Percentiles rank a stretch among this genome's conserved stretches.
Evolutionary conservation across 1,140 invertebrate species (phyloP).

Genomic region (Radopholus similis): DNA sequence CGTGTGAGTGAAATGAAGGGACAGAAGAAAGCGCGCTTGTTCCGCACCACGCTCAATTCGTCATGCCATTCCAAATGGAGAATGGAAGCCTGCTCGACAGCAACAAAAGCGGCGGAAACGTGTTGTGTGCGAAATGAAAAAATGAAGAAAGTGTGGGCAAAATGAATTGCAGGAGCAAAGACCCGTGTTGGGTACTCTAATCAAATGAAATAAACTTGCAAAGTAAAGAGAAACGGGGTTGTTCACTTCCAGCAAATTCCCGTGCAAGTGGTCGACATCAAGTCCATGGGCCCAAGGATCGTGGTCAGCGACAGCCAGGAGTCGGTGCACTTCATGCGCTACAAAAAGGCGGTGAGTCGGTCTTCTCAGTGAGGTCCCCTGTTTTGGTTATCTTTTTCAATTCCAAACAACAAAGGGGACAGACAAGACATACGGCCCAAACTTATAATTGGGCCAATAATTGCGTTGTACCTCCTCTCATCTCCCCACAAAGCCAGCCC

Average conservation of each 20-base stretch:
- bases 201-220: neutral
- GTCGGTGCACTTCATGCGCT: constrained; percentile 90
- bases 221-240: neutral
- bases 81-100: too few relatives aligned
- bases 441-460: constrained; percentile 5
- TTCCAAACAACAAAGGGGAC: too few relatives aligned
- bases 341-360: constrained; percentile 66
- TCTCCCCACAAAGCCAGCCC: too few relatives aligned
- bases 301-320: constrained; percentile 94
- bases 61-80: too few relatives aligned
- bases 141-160: neutral
- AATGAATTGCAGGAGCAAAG: too few relatives aligned
- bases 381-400: neutral
- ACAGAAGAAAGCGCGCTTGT: too few relatives aligned
- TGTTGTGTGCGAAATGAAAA: neutral
- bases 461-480: neutral
- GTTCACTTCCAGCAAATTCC: constrained; percentile 77
- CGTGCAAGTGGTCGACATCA: constrained; percentile 85
- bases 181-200: too few relatives aligned
- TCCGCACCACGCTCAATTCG: too few relatives aligned
- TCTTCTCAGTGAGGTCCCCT: neutral
- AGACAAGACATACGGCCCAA: too few relatives aligned
- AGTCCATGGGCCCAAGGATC: constrained; percentile 85
- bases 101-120: neutral
- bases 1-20: neutral